Evolutionary conservation across 2,888 invertebrate genomes (phyloP).

Genomic region (Lissonota sp.): DNA sequence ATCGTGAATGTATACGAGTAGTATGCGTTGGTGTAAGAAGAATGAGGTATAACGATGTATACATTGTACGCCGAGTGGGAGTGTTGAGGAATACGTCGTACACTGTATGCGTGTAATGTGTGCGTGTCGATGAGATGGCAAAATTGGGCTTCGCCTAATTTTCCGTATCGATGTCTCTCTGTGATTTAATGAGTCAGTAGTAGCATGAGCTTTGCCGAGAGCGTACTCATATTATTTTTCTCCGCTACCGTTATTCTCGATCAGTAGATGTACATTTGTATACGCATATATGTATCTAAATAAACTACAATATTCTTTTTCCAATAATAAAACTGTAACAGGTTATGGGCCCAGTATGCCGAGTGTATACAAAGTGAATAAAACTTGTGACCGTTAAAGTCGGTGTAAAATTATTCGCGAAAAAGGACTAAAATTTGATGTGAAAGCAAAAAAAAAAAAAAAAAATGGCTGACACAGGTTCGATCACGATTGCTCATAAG

Average conservation of each 20-base stretch:
- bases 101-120: neutral
- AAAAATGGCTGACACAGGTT: slow-evolving; percentile 10
- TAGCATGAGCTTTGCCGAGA: neutral
- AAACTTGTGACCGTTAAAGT: neutral
- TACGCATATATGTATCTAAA: too few species aligned
- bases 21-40: too few species aligned
- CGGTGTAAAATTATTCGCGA: neutral
- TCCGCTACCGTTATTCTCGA: neutral
- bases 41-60: neutral
- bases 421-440: neutral
- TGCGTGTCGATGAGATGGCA: neutral
- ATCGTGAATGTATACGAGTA: slow-evolving; percentile 15
- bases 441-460: too few species aligned
- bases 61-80: too few species aligned
- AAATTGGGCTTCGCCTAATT: neutral
- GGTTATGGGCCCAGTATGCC: slow-evolving; percentile 16
- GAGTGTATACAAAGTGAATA: neutral
- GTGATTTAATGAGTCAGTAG: neutral
- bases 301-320: too few species aligned
- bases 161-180: neutral
- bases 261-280: too few species aligned
- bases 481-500: slow-evolving; percentile 1
- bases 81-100: neutral
- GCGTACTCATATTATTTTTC: neutral
- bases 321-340: neutral